A percentile compares a stretch with the other conserved stretches of the same genome.
Evolutionary conservation across 2,888 invertebrate genomes (phyloP).

Genomic region (Morpho achilles): DNA sequence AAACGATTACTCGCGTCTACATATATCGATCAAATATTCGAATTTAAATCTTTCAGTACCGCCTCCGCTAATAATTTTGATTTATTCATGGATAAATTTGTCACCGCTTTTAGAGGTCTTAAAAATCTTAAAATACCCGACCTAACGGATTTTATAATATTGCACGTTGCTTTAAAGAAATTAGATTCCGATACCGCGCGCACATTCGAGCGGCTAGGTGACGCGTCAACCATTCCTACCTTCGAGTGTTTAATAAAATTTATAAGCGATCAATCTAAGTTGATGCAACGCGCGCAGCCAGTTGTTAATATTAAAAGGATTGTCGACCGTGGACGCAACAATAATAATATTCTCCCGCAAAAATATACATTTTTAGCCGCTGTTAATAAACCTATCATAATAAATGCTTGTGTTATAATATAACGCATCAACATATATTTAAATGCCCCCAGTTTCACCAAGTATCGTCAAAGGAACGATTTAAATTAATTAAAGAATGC

Average conservation of each 20-base stretch:
- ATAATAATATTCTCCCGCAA: neutral
- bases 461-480: neutral
- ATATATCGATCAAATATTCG: constrained; percentile 20
- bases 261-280: too few species aligned
- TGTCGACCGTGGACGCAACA: neutral
- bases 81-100: too few species aligned
- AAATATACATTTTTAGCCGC: neutral
- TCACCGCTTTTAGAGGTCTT: constrained; percentile 9
- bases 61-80: neutral
- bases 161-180: constrained; percentile 21
- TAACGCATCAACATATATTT: neutral
- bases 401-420: neutral
- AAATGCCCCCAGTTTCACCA: neutral
- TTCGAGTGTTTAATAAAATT: too few species aligned
- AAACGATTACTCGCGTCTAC: constrained; percentile 14
- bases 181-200: constrained; percentile 18
- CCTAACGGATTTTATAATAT: constrained; percentile 18
- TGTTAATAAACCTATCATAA: neutral
- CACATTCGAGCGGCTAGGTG: constrained; percentile 9
- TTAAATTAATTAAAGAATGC: neutral
- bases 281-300: too few species aligned
- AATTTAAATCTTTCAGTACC: constrained; percentile 7
- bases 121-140: constrained; percentile 17
- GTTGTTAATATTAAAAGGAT: neutral
- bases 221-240: too few species aligned